Evolutionary conservation across 2,797 vertebrate species (phyloP), one percentile per base, ranked within the genome.

Genomic region (Falco novaeseelandiae): DNA sequence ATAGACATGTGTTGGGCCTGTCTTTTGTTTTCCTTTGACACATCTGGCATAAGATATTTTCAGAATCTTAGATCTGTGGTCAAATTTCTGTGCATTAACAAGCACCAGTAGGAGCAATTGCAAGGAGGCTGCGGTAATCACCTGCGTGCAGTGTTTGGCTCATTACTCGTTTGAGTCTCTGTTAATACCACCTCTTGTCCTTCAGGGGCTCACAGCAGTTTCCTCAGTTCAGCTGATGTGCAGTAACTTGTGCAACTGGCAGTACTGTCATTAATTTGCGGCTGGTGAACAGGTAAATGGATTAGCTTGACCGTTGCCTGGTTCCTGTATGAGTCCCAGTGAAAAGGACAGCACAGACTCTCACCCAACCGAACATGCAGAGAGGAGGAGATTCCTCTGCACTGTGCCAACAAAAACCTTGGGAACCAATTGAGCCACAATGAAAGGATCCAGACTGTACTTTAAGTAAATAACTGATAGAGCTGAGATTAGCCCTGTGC

Each of bases 1-100:
- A 0, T 5, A 0, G 2, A 9, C n/a, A 36, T 34, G 3, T 40
- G 25, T 25, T 15, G 46, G 44, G 66, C 9, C 46, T 12, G 58
- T 32, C n/a, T 3, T 16, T 0, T 4, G 4, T 19, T 79, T 83
- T 44, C n/a, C 49, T 85, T 25, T 30, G 38, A 11, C 71, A 17
- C 30, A 36, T 49, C 59, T 38, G 82, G 25, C 62, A 15, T 8
- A 11, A 32, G 65, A 9, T 29, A 11, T 63, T 86, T 78, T 19
- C 72, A 44, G 8, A 21, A 23, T 36, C 79, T 70, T 9, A 9
- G 38, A 12, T 10, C 48, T 81, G 38, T 29, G 40, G 14, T 46
- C 27, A 49, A 1, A 46, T 51, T 70, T 49, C 14, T 26, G n/a
- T 12, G 34, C 7, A 1, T 8, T 18, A 16, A 34, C 21, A 10